Evolutionary conservation across 92 coral and sea anemone species (phyloP), one percentile per base, ranked within the genome.

Genomic region (Pocillopora grandis): DNA sequence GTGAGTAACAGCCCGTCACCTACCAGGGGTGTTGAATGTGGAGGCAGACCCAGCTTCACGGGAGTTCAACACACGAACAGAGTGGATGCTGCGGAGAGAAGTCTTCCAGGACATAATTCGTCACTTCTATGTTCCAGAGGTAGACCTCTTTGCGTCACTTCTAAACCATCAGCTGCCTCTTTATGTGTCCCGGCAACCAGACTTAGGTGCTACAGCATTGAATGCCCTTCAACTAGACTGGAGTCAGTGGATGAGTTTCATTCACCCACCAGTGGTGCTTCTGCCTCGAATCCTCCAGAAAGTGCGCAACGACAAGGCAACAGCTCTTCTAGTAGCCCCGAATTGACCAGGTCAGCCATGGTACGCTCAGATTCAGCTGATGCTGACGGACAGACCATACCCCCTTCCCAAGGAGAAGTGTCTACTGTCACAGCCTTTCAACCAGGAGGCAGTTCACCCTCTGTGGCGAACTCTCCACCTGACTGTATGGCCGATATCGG

Each of bases 401-500:
- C 88, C 57, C 37, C 88, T 90, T 21, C 88, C 88, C 64, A 84
- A 90, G 79, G 56, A 70, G 57, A 59, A 81, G 76, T 33, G 66
- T 10, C 72, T 90, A 31, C 84, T 90, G 33, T 27, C 42, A 19
- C 90, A 87, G 33, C 90, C 93, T 17, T 83, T 90, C 78, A 83
- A 87, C 36, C 86, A 80, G 48, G 76, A 64, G 52, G 84, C 61
- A 78, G 84, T 76, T 66, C 93, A 90, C 76, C 90, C 90, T 1
- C 90, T 90, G 63, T 83, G 87, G 72, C 77, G 81, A 83, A 56
- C 86, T 19, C 89, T 87, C 62, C 78, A 76, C n/a, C 91, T 90
- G 84, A 90, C 90, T 71, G 89, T 80, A 61, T 90, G 91, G 87
- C 91, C 91, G 58, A 76, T 87, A 67, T 84, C 89, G 16, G 87